These are phyloP conservation scores for Rachycentron canadum DNA, from an alignment of 2,797 vertebrate genomes.

Conservation along the genomic window DNA sequence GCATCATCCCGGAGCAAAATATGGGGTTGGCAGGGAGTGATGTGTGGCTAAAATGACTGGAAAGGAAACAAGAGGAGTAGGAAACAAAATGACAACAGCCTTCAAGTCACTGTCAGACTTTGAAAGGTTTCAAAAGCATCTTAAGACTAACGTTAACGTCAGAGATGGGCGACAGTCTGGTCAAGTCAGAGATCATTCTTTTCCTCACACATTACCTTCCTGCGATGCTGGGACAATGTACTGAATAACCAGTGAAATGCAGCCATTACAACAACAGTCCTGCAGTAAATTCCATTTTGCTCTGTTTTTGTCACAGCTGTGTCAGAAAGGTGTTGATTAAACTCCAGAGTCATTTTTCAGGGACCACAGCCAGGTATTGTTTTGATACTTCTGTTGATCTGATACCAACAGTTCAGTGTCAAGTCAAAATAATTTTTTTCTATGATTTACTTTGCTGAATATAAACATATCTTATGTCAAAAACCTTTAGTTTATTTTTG, in stretches of 20 bases:
- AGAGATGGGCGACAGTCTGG: too few relatives aligned
- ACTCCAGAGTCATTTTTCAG: background rate
- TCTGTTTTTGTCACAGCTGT: background rate
- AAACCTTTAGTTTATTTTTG: too few relatives aligned
- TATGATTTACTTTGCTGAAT: too few relatives aligned
- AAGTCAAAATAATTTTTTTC: background rate
- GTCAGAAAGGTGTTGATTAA: background rate
- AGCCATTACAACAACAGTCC: too few relatives aligned
- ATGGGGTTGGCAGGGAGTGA: background rate
- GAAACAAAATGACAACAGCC: background rate
- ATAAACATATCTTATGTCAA: too few relatives aligned
- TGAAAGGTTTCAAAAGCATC: background rate
- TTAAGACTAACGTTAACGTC: rapidly evolving
- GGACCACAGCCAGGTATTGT: background rate
- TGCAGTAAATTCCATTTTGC: too few relatives aligned
- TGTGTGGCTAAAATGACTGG: background rate
- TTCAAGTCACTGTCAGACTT: background rate
- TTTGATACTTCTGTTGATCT: background rate
- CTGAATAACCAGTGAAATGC: background rate
- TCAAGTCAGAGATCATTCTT: too few relatives aligned
- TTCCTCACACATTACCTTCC: too few relatives aligned
- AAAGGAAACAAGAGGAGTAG: background rate
- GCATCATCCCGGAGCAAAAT: background rate
- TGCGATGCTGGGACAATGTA: too few relatives aligned
- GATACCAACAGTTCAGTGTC: background rate